phyloP scores from a whole-genome alignment of 1,140 invertebrate species.

The Thaumatotibia leucotreta region DNA sequence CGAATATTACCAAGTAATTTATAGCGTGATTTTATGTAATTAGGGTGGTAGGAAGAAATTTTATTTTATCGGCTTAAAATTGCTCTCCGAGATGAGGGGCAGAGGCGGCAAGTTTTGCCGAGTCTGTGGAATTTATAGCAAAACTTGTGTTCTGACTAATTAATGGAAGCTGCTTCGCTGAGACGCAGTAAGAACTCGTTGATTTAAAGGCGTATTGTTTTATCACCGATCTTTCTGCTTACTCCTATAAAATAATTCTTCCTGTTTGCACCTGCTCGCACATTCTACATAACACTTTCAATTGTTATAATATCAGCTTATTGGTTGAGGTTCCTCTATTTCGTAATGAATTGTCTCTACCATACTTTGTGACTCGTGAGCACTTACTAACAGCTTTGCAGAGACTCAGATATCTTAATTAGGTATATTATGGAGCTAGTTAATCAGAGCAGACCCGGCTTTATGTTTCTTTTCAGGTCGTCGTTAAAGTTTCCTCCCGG shows the following conservation, averaged over 20 bases:
- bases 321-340: background rate
- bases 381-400: background rate
- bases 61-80: constrained; percentile 73
- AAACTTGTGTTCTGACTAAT: constrained; percentile 70
- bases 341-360: too few species aligned
- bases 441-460: constrained; percentile 4
- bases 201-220: constrained; percentile 51
- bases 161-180: constrained; percentile 65
- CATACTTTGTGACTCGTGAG: background rate
- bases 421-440: background rate
- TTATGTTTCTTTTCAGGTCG: constrained; percentile 40
- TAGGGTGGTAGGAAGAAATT: constrained; percentile 59
- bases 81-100: constrained; percentile 57
- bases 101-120: constrained; percentile 56
- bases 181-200: constrained; percentile 43
- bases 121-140: constrained; percentile 65
- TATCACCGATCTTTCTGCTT: constrained; percentile 33
- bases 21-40: constrained; percentile 67
- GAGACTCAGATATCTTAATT: background rate
- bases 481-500: constrained; percentile 56
- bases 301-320: background rate
- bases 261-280: background rate
- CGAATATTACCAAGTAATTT: constrained; percentile 65
- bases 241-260: constrained; percentile 14
- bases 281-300: background rate